phyloP scores from a whole-genome alignment of 2,797 vertebrate species.

The Morelia viridis region DNA sequence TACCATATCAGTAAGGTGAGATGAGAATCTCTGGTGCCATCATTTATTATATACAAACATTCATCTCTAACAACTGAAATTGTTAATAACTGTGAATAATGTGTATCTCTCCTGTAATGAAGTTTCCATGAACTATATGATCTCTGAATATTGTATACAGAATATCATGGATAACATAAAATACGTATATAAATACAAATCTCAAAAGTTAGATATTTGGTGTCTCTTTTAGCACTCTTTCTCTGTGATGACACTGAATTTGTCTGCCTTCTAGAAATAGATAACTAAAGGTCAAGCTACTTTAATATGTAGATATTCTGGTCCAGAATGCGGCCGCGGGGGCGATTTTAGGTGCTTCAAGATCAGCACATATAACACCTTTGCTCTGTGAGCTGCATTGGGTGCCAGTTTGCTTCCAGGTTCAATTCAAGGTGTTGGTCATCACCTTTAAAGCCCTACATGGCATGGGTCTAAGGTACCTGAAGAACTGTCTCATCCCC shows the following conservation, averaged over 20 bases:
- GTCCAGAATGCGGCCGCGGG: too few species aligned
- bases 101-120: neutral
- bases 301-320: neutral
- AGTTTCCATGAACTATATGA: neutral
- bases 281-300: neutral
- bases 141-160: neutral
- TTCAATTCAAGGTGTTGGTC: too few species aligned
- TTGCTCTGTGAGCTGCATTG: too few species aligned
- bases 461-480: too few species aligned
- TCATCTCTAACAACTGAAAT: neutral
- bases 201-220: neutral
- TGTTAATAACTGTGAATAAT: neutral
- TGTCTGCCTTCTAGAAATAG: slow-evolving; percentile 5
- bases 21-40: neutral
- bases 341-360: too few species aligned
- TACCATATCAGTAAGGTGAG: neutral
- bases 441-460: too few species aligned
- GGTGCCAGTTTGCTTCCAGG: too few species aligned
- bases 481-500: too few species aligned
- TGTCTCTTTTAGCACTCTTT: neutral
- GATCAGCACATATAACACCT: too few species aligned
- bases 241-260: neutral
- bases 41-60: neutral
- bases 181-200: neutral
- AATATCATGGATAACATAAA: neutral